These are phyloP conservation scores for Epinephelus awoara DNA, from an alignment of 2,797 vertebrate genomes.

Conservation along the genomic window DNA sequence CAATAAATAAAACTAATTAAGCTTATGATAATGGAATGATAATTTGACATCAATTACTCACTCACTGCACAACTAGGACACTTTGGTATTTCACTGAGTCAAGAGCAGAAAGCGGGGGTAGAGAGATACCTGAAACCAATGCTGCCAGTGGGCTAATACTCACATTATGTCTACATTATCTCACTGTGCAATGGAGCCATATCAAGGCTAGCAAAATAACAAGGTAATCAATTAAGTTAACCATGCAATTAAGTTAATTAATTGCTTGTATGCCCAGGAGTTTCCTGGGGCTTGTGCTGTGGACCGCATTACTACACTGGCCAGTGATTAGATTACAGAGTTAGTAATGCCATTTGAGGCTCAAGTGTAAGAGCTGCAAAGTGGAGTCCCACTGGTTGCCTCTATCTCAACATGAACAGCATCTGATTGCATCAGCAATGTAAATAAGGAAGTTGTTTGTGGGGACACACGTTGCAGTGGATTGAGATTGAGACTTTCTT, in stretches of 20 bases:
- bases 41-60: constrained; percentile 74
- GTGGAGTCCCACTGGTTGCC: constrained; percentile 71
- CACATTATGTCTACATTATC: constrained; percentile 78
- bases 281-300: constrained; percentile 73
- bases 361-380: constrained; percentile 68
- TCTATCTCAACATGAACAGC: constrained; percentile 56
- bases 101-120: constrained; percentile 28
- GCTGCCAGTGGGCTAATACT: constrained; percentile 64
- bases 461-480: neutral
- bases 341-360: constrained; percentile 75
- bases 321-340: constrained; percentile 82
- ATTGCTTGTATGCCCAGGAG: constrained; percentile 82
- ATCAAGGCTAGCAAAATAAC: constrained; percentile 81
- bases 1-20: constrained; percentile 82
- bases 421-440: constrained; percentile 26
- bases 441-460: constrained; percentile 13
- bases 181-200: constrained; percentile 71
- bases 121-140: constrained; percentile 63
- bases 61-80: constrained; percentile 58
- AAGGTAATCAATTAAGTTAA: constrained; percentile 86
- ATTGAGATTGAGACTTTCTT: constrained; percentile 13
- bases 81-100: constrained; percentile 55
- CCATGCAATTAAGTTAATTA: constrained; percentile 84
- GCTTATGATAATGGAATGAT: constrained; percentile 72
- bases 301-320: constrained; percentile 72